These are phyloP conservation scores for Ophraella communa DNA, from an alignment of 2,888 invertebrate genomes.

Conservation along the genomic window DNA sequence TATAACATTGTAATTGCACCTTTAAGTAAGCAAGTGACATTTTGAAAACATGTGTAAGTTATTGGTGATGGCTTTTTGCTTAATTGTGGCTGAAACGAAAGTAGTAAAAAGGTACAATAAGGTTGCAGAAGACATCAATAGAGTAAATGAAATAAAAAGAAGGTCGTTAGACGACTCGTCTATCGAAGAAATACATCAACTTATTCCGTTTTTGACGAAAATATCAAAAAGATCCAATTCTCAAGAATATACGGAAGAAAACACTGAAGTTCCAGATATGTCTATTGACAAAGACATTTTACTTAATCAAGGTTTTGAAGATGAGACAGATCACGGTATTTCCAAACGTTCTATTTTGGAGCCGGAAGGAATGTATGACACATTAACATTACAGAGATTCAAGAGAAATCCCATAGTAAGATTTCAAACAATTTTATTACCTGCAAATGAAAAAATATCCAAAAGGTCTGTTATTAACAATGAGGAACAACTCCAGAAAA, in stretches of 20 bases:
- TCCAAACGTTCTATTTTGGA: slow-evolving; percentile 4
- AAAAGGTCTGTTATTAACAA: background rate
- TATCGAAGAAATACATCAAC: background rate
- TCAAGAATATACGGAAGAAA: background rate
- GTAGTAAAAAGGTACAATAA: background rate
- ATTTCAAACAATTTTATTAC: background rate
- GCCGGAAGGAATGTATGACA: background rate
- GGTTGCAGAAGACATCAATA: background rate
- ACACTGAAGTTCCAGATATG: background rate
- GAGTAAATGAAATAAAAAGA: background rate
- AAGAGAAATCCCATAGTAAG: background rate
- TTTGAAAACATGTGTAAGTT: slow-evolving; percentile 17
- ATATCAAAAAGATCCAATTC: background rate
- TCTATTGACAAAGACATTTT: background rate
- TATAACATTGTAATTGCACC: background rate
- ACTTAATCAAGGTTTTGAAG: background rate
- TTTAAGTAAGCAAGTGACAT: background rate
- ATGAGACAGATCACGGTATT: background rate
- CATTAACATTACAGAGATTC: background rate
- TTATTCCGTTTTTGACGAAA: background rate
- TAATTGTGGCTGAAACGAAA: slow-evolving; percentile 1
- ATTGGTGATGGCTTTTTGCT: slow-evolving; percentile 1
- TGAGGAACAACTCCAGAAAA: background rate
- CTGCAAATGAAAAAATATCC: slow-evolving; percentile 5
- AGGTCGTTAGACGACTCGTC: slow-evolving; percentile 8